Evolutionary conservation across 2,888 invertebrate species (phyloP), one percentile per base, ranked within the genome.

Genomic region (Luperina testacea): DNA sequence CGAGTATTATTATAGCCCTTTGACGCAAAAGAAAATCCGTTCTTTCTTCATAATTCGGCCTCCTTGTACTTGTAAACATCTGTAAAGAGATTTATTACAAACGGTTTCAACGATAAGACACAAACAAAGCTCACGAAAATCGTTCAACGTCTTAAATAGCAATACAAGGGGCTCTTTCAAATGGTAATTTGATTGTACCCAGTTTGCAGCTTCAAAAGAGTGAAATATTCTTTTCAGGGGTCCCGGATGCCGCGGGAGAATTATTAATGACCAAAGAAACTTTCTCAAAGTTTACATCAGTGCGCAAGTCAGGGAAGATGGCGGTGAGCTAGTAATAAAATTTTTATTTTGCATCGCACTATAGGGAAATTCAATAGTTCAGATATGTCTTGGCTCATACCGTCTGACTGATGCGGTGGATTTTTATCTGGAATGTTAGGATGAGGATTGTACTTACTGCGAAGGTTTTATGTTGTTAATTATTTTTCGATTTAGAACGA

Each of bases 171-270:
- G 90, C 86, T 87, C 93, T 94, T 96, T 95, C 94, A 96, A 94
- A 96, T 96, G 95, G 94, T 95, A 96, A 96, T 96, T 95, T 94
- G 94, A 96, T 96, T 95, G 95, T 95, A 94, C 94, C 94, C 95
- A 93, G 94, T 95, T 95, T 93, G 92, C 92, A 91, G 93, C 92
- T 93, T 93, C 93, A 95, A 95, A 95, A 95, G 95, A 95, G 94
- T 94, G 93, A 95, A 95, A 95, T 95, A 95, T 96, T 95, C 95
- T 95, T 95, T 95, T 94, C 93, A 93, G 91, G 91, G 93, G 92
- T 90, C 92, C 92, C 91, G 93, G 92, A 91, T 91, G 93, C 93
- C 91, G 91, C 93, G 90, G 88, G 92, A 91, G 95, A 94, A 95
- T 95, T 95, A 95, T 95, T 95, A 96, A 95, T 95, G 94, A 94